These are phyloP conservation scores for Phainopepla nitens DNA, from an alignment of 2,113 vertebrate genomes.

Conservation along the genomic window DNA sequence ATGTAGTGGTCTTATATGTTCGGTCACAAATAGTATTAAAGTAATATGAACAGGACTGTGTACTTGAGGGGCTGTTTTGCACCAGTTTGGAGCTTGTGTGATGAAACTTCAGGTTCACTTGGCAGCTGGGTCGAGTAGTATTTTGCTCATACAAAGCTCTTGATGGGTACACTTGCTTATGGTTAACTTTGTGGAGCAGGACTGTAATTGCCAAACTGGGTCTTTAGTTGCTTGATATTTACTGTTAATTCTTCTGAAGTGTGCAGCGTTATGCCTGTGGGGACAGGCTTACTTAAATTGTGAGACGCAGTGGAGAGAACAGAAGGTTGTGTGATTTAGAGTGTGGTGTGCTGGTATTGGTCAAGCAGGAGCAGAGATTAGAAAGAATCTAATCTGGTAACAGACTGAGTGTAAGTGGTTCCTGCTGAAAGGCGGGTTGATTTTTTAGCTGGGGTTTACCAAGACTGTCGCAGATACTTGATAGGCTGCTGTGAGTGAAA, in stretches of 20 bases:
- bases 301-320: background rate
- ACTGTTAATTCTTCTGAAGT: background rate
- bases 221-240: background rate
- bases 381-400: background rate
- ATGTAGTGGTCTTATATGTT: rapidly evolving
- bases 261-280: background rate
- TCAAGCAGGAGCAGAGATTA: background rate
- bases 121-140: background rate
- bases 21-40: background rate
- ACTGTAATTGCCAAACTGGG: background rate
- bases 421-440: background rate
- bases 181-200: background rate
- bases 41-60: too few relatives aligned
- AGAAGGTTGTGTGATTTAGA: background rate
- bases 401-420: background rate
- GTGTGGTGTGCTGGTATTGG: rapidly evolving
- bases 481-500: background rate
- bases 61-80: background rate
- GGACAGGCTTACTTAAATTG: background rate
- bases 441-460: background rate
- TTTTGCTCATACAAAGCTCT: background rate
- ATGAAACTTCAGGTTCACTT: background rate
- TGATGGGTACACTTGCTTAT: rapidly evolving
- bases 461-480: background rate
- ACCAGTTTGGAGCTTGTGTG: background rate